Evolutionary conservation across 2,113 vertebrate genomes (phyloP).

Genomic region (Pica pica): DNA sequence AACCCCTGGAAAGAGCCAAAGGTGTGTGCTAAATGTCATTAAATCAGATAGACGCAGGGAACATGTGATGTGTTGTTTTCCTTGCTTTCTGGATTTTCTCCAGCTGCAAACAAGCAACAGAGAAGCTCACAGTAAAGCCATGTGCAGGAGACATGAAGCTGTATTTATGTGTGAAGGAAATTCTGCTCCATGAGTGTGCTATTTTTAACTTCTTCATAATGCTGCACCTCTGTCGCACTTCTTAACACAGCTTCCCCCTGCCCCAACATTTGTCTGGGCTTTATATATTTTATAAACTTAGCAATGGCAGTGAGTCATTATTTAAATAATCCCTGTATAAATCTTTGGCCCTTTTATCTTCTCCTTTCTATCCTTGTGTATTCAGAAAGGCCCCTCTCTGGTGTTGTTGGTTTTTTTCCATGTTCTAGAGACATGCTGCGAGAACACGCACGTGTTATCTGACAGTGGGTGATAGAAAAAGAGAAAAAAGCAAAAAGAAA

Average conservation of each 20-base stretch:
- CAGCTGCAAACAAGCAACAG: background rate
- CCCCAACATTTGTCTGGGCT: background rate
- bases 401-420: background rate
- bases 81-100: background rate
- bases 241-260: background rate
- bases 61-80: background rate
- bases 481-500: background rate
- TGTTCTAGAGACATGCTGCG: background rate
- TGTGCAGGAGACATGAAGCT: background rate
- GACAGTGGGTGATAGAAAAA: background rate
- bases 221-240: background rate
- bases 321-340: slow-evolving; percentile 15
- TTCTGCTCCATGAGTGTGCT: background rate
- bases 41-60: background rate
- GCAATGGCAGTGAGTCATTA: slow-evolving; percentile 10
- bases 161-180: background rate
- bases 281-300: slow-evolving; percentile 17
- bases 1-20: background rate
- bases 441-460: background rate
- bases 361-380: background rate
- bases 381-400: background rate
- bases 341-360: background rate
- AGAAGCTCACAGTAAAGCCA: background rate
- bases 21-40: background rate
- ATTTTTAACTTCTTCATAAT: background rate